Conservation (phyloP, 2,888 invertebrate genomes). For the Andrena fulva region DNA sequence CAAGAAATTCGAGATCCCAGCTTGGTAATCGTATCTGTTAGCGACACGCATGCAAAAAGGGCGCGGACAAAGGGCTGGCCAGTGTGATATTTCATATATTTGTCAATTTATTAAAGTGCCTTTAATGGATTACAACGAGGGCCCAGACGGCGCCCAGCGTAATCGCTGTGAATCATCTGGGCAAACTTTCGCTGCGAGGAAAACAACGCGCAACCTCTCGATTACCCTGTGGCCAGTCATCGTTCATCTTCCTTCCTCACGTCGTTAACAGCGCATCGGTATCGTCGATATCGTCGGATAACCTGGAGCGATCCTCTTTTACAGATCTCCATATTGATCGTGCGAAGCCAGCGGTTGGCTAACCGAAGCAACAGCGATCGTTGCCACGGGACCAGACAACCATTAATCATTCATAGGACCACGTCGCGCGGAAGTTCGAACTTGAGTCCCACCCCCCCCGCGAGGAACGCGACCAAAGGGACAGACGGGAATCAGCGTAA, state of each 20-base stretch:
- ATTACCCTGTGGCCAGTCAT: constrained; percentile 23
- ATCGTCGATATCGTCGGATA: no score
- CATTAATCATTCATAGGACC: neutral
- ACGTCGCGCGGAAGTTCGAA: neutral
- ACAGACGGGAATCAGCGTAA: neutral
- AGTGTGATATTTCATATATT: constrained; percentile 80
- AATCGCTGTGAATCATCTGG: constrained; percentile 61
- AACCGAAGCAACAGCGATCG: neutral
- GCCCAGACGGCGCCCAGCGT: constrained; percentile 31
- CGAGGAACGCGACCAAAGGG: neutral
- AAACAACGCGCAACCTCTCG: neutral
- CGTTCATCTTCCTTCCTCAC: neutral
- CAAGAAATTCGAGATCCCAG: constrained; percentile 52
- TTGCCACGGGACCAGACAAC: neutral
- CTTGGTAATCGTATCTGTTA: constrained; percentile 39
- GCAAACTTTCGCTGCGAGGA: constrained; percentile 33
- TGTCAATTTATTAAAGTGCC: constrained; percentile 73
- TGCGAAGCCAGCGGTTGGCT: no score
- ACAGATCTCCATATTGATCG: no score
- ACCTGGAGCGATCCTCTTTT: no score
- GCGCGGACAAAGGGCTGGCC: constrained; percentile 19
- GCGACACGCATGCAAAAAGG: constrained; percentile 30
- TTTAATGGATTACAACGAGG: constrained; percentile 67
- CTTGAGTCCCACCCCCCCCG: neutral
- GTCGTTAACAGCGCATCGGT: neutral